A percentile compares a stretch with the other conserved stretches of the same genome.
Evolutionary conservation across 2,797 vertebrate species (phyloP).

Genomic region (Avahi laniger): DNA sequence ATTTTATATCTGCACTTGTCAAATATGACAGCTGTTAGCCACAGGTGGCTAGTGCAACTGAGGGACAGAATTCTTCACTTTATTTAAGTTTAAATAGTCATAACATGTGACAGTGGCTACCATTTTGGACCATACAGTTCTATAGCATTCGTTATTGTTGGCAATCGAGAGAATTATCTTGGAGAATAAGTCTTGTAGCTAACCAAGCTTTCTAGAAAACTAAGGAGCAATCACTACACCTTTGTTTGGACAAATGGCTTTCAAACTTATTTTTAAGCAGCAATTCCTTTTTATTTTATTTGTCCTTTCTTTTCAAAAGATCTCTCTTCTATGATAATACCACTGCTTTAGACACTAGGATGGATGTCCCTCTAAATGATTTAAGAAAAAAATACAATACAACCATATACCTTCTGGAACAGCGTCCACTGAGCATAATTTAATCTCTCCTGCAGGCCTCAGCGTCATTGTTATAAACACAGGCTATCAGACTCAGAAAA

Average conservation of each 20-base stretch:
- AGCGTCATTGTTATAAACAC: conserved; percentile 49
- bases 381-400: conserved; percentile 21
- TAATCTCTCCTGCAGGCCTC: conserved; percentile 57
- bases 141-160: neutral
- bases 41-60: neutral
- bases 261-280: neutral
- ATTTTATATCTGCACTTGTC: neutral
- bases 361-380: conserved; percentile 40
- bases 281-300: conserved; percentile 8
- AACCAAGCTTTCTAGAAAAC: conserved; percentile 32
- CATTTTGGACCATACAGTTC: neutral
- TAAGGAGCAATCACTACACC: neutral
- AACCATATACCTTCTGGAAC: conserved; percentile 37
- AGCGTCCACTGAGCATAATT: conserved; percentile 53
- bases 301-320: conserved; percentile 46
- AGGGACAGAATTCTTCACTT: neutral
- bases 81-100: neutral
- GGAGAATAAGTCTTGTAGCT: neutral
- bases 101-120: neutral
- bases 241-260: conserved; percentile 21
- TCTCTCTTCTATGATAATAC: neutral
- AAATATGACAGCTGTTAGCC: neutral
- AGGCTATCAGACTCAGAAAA: conserved; percentile 57
- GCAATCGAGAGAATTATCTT: neutral
- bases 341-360: neutral